phyloP scores from a whole-genome alignment of 2,888 invertebrate species.

The Hipparchia sbordonii region DNA sequence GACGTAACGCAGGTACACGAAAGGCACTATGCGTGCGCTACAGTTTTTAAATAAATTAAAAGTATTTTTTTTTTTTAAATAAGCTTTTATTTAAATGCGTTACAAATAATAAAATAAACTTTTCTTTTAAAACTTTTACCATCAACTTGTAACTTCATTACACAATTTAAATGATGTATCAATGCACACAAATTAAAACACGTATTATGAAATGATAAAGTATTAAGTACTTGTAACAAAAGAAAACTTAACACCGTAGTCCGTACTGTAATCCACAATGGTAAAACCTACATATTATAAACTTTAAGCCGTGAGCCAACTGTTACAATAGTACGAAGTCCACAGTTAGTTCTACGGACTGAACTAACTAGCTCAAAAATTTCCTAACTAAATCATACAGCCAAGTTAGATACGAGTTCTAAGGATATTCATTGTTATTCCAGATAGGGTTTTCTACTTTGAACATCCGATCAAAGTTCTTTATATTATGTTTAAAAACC shows the following conservation, averaged over 20 bases:
- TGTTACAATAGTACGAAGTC: constrained; percentile 26
- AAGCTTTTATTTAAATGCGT: too few species aligned
- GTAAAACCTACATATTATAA: background rate
- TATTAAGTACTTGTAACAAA: background rate
- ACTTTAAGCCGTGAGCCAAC: constrained; percentile 6
- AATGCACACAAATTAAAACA: too few species aligned
- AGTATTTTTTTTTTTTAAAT: too few species aligned
- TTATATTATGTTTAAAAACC: background rate
- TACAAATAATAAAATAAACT: too few species aligned
- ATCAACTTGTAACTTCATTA: too few species aligned
- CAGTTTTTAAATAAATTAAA: too few species aligned
- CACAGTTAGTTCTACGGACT: constrained; percentile 28
- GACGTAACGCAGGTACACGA: background rate
- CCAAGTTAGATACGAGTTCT: constrained; percentile 44
- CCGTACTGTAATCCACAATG: constrained; percentile 1
- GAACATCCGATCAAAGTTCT: background rate
- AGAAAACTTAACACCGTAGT: background rate
- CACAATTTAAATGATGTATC: too few species aligned
- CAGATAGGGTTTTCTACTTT: constrained; percentile 46
- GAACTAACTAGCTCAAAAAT: constrained; percentile 40
- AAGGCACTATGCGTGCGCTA: background rate
- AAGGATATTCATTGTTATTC: constrained; percentile 69
- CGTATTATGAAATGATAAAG: constrained; percentile 10
- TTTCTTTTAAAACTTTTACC: too few species aligned
- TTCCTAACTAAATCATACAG: constrained; percentile 45